Conservation (phyloP, 2,113 vertebrate species). For the Elachura formosa region DNA sequence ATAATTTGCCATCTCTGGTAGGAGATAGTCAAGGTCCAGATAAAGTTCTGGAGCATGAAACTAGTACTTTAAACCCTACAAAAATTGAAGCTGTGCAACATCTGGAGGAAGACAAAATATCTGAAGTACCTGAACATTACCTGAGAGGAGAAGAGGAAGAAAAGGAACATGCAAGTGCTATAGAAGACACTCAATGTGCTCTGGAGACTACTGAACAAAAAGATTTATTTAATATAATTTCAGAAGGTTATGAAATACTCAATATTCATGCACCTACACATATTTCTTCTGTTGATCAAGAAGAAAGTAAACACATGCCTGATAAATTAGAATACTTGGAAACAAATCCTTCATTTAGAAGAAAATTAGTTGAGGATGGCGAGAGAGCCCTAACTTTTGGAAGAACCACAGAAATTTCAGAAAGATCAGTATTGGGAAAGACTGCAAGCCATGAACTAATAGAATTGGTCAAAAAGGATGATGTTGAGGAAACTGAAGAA, state of each 20-base stretch:
- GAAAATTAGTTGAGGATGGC: conserved; percentile 13
- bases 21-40: conserved; percentile 6
- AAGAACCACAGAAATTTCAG: conserved; percentile 16
- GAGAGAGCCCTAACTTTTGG: not conserved
- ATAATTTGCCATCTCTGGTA: not conserved
- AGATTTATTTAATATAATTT: conserved; percentile 87
- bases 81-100: not conserved
- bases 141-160: conserved; percentile 9
- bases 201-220: conserved; percentile 75
- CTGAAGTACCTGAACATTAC: not conserved
- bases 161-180: not conserved
- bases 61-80: not conserved
- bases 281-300: conserved; percentile 86
- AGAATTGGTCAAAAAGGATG: not conserved
- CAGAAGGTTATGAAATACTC: conserved; percentile 91
- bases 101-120: not conserved
- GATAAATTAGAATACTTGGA: conserved; percentile 88
- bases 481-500: not conserved
- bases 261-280: conserved; percentile 87
- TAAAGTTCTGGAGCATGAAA: not conserved
- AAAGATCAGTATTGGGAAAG: not conserved
- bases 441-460: not conserved
- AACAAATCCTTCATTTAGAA: conserved; percentile 77
- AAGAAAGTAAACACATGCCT: conserved; percentile 83
- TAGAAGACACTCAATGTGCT: conserved; percentile 16